Evolutionary conservation across 2,888 invertebrate species (phyloP).

Genomic region (Drosophila borborema): DNA sequence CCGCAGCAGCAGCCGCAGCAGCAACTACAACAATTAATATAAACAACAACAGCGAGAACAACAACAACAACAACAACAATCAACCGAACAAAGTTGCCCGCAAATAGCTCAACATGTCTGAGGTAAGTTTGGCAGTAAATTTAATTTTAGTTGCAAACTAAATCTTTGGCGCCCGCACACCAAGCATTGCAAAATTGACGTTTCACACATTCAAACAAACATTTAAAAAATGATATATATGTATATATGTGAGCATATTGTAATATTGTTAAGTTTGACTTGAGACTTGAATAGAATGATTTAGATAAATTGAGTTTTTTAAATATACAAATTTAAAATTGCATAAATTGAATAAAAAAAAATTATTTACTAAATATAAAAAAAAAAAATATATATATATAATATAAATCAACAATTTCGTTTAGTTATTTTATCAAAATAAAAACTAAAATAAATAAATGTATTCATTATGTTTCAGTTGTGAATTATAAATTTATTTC

Average conservation of each 20-base stretch:
- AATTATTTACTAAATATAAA: too few species aligned
- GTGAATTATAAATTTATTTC: too few species aligned
- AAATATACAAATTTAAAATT: too few species aligned
- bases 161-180: not conserved
- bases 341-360: too few species aligned
- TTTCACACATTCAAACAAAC: not conserved
- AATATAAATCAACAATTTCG: too few species aligned
- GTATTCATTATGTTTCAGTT: too few species aligned
- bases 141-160: conserved; percentile 7
- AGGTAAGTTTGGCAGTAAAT: conserved; percentile 54
- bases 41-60: conserved; percentile 13
- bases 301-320: too few species aligned
- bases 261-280: not conserved
- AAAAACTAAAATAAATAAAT: too few species aligned
- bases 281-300: not conserved
- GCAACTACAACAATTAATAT: not conserved
- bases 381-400: too few species aligned
- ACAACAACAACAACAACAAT: conserved; percentile 9
- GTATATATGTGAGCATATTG: not conserved
- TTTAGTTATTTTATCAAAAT: too few species aligned
- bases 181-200: not conserved
- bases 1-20: conserved; percentile 10
- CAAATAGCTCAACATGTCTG: conserved; percentile 63
- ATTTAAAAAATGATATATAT: not conserved
- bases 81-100: conserved; percentile 42